Conservation (phyloP, 1,140 invertebrate genomes). For the Radopholus similis region DNA sequence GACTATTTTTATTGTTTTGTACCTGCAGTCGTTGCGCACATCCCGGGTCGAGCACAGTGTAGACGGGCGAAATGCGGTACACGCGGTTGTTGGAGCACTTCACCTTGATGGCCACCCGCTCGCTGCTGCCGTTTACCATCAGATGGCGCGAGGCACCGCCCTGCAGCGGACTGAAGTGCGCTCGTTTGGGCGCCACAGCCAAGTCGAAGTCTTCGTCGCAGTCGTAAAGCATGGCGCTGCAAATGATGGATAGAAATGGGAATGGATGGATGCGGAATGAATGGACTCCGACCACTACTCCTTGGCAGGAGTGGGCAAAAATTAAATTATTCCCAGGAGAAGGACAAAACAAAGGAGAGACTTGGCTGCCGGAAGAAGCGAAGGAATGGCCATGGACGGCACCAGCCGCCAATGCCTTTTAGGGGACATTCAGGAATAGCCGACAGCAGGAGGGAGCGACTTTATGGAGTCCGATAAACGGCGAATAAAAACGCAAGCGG, state of each 20-base stretch:
- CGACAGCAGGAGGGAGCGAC: too few relatives aligned
- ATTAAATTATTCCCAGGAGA: not conserved
- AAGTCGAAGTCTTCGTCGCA: constrained; percentile 30
- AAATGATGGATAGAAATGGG: not conserved
- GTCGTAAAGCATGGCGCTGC: constrained; percentile 13
- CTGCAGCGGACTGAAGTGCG: constrained; percentile 18
- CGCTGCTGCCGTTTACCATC: constrained; percentile 31
- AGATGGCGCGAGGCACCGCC: constrained; percentile 33
- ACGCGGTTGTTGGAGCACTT: constrained; percentile 35
- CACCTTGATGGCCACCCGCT: constrained; percentile 32
- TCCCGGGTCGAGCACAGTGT: constrained; percentile 24
- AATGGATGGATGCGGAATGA: not conserved
- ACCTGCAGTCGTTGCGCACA: constrained; percentile 31
- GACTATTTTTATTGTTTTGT: too few relatives aligned
- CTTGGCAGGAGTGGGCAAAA: not conserved
- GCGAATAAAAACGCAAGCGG: too few relatives aligned
- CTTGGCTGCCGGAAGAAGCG: too few relatives aligned
- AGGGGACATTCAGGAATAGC: not conserved
- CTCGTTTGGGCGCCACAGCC: constrained; percentile 24
- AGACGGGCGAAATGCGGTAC: constrained; percentile 29
- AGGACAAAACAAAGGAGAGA: not conserved
- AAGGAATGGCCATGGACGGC: not conserved
- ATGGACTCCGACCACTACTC: not conserved
- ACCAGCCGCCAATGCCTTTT: not conserved
- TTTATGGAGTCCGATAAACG: too few relatives aligned